These are phyloP conservation scores for Pollimyrus isidori DNA, from an alignment of 2,113 vertebrate genomes.

Conservation along the genomic window DNA sequence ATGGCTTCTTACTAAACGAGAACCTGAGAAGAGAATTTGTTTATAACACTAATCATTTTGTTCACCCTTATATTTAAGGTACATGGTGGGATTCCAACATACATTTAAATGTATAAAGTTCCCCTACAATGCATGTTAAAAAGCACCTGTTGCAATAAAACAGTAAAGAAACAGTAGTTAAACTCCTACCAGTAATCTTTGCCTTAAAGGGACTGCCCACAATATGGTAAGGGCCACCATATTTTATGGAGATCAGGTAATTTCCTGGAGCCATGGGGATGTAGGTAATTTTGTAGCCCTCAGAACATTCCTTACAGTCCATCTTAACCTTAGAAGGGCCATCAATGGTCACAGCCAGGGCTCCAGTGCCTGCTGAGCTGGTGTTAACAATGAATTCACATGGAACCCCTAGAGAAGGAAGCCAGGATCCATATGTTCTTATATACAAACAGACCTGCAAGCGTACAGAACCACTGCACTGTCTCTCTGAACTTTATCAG, in stretches of 20 bases:
- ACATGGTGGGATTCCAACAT: neutral
- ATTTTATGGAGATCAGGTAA: slow-evolving; percentile 74
- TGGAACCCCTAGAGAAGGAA: slow-evolving; percentile 29
- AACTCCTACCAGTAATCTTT: slow-evolving; percentile 68
- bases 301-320: slow-evolving; percentile 75
- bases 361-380: slow-evolving; percentile 68
- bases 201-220: slow-evolving; percentile 74
- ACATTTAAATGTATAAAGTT: neutral
- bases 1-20: slow-evolving; percentile 63
- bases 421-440: neutral
- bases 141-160: neutral
- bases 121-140: neutral
- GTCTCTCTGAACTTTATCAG: neutral
- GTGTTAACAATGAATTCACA: slow-evolving; percentile 76
- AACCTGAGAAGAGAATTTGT: slow-evolving; percentile 45
- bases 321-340: slow-evolving; percentile 80
- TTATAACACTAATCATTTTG: neutral
- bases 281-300: slow-evolving; percentile 77
- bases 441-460: neutral
- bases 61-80: neutral
- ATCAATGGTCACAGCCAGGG: slow-evolving; percentile 75
- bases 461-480: neutral
- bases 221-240: slow-evolving; percentile 75
- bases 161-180: neutral
- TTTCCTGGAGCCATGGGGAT: slow-evolving; percentile 76